Evolutionary conservation across 2,888 invertebrate species (phyloP).

Genomic region (Tipula vernalis): DNA sequence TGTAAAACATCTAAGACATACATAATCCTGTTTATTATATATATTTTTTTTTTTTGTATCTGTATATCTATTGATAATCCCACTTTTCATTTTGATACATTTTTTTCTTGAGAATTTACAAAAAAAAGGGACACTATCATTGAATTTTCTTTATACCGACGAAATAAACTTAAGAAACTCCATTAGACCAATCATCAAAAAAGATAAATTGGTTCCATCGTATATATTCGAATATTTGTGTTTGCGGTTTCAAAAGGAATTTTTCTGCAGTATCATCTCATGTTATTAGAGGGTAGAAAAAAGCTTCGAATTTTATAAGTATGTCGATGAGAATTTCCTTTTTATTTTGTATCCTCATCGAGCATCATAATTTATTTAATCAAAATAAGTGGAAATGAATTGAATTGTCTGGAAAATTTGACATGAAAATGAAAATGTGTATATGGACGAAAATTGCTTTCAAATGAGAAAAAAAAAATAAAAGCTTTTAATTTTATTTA

Average conservation of each 20-base stretch:
- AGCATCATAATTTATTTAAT: not conserved
- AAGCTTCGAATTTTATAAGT: not conserved
- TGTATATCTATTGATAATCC: not conserved
- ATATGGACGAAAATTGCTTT: not conserved
- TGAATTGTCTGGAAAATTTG: not conserved
- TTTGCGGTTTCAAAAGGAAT: not conserved
- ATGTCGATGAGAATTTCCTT: not conserved
- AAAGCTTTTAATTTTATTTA: not conserved
- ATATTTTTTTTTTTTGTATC: not conserved
- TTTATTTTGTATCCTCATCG: not conserved
- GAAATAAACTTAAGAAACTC: not conserved
- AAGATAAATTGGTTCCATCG: conserved; percentile 8
- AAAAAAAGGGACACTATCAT: not conserved
- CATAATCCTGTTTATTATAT: not conserved
- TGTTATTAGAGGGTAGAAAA: not conserved
- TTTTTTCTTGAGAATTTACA: not conserved
- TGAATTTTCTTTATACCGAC: not conserved
- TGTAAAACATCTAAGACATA: not conserved
- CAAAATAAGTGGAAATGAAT: not conserved
- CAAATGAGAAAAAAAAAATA: not conserved
- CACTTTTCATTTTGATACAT: not conserved
- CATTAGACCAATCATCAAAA: conserved; percentile 6
- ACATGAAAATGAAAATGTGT: not conserved
- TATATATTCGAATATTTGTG: not conserved
- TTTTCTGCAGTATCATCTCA: not conserved